These are phyloP conservation scores for Oncorhynchus clarkii DNA, from an alignment of 2,113 vertebrate species.

Conservation along the genomic window DNA sequence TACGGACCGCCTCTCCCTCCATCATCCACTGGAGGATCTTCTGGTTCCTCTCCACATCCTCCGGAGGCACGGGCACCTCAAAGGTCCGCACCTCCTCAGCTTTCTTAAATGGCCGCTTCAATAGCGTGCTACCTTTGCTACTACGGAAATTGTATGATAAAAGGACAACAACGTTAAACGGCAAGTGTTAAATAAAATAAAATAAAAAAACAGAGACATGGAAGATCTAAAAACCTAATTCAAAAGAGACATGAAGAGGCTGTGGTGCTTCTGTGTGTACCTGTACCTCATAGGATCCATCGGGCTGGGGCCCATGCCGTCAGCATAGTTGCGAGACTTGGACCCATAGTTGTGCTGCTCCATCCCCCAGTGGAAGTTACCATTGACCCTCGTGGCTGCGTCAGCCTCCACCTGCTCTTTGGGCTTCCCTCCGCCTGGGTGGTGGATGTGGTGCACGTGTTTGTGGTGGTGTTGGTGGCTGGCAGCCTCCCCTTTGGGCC, in stretches of 20 bases:
- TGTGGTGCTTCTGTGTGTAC: slow-evolving; percentile 59
- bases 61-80: slow-evolving; percentile 79
- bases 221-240: too few species aligned
- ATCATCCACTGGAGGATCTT: slow-evolving; percentile 98
- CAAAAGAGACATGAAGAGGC: not conserved
- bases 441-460: slow-evolving; percentile 83
- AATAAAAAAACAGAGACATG: not conserved
- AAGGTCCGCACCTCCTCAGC: slow-evolving; percentile 63
- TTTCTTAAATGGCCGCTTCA: slow-evolving; percentile 74
- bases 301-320: slow-evolving; percentile 70
- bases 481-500: slow-evolving; percentile 75
- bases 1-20: slow-evolving; percentile 90
- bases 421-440: slow-evolving; percentile 69
- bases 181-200: not conserved
- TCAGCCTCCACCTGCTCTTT: slow-evolving; percentile 83
- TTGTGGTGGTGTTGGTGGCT: slow-evolving; percentile 82
- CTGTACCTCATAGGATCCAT: slow-evolving; percentile 80
- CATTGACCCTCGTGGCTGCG: slow-evolving; percentile 70
- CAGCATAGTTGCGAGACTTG: slow-evolving; percentile 83
- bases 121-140: slow-evolving; percentile 79
- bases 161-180: slow-evolving; percentile 10
- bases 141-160: slow-evolving; percentile 23
- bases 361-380: slow-evolving; percentile 74
- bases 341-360: slow-evolving; percentile 78
- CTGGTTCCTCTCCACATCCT: slow-evolving; percentile 88